Base-by-base conservation (phyloP, 2,113 vertebrate species). In the Speoplatyrhinus poulsoni region DNA sequence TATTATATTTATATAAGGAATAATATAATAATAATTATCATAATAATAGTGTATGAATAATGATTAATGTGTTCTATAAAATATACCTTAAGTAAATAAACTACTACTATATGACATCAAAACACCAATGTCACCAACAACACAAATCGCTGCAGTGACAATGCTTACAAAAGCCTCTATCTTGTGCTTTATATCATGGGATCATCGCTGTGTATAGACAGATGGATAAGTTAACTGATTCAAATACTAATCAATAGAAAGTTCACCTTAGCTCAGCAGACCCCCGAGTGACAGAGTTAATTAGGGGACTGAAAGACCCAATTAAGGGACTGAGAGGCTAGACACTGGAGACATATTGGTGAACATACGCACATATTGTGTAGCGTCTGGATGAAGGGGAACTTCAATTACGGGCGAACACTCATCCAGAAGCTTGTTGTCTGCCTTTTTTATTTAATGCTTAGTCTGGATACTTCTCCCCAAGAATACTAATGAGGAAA, bases 281-380 rank as follows among this genome's bases (percentile, higher is more conserved):
- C 70, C 70, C 61, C 79, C 77, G 79, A 81, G 74, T 84, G 84
- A 87, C 84, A 82, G 85, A 90, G 91, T 91, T 93, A 91, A 92
- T 93, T 90, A 89, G 87, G 69, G 75, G 85, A 77, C 90, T 84
- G 88, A 92, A 92, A 90, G 88, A 78, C 67, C 90, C 90, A 93
- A 93, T 93, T 92, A 93, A 86, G 76, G 85, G 85, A 90, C 73
- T 84, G 85, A 76, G 73, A 77, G 74, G 72, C 72, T 15, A 76
- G 75, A 86, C 12, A 67, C 64, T 58, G 55, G 73, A 81, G 83
- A 79, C 90, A 90, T 91, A 92, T 91, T 92, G 91, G 65, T 74
- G 82, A 86, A 89, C 89, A 89, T 83, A 91, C 52, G 80, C 85
- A 87, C 86, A 85, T 84, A 91, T 89, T 92, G 89, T 82, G 85